Percentiles rank a stretch among this genome's conserved stretches.
These are phyloP conservation scores for Sminthurides bifidus DNA, from an alignment of 1,140 invertebrate genomes.

Conservation along the genomic window DNA sequence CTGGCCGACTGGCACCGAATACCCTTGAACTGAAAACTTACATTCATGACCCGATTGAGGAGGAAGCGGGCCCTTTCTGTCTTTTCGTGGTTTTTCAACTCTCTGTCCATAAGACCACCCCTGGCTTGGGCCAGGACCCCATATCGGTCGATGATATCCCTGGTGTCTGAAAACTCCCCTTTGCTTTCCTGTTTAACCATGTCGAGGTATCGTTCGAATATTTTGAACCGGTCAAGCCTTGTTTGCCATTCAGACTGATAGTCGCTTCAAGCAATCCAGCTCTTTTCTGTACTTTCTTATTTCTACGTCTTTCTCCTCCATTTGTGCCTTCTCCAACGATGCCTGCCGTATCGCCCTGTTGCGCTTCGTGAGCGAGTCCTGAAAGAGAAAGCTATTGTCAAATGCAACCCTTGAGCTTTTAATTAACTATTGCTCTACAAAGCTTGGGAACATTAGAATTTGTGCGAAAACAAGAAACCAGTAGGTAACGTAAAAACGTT, in stretches of 20 bases:
- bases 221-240: constrained; percentile 13
- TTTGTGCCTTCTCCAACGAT: constrained; percentile 5
- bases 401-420: background rate
- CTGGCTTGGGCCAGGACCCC: constrained; percentile 16
- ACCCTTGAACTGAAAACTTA: background rate
- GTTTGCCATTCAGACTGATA: constrained; percentile 8
- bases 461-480: background rate
- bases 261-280: constrained; percentile 1
- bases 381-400: background rate
- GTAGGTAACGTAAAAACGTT: background rate
- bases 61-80: constrained; percentile 8
- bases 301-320: constrained; percentile 9
- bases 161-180: constrained; percentile 25
- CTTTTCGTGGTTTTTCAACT: constrained; percentile 9
- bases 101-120: background rate
- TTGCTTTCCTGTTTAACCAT: constrained; percentile 15
- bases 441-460: background rate
- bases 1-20: too few species aligned
- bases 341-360: constrained; percentile 15
- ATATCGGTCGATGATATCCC: constrained; percentile 28
- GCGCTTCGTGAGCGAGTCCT: constrained; percentile 13
- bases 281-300: constrained; percentile 19
- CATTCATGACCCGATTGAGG: constrained; percentile 1
- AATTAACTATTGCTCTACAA: background rate
- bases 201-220: constrained; percentile 26